These are phyloP conservation scores for Amblyteles armatorius DNA, from an alignment of 2,888 invertebrate species.

Conservation along the genomic window DNA sequence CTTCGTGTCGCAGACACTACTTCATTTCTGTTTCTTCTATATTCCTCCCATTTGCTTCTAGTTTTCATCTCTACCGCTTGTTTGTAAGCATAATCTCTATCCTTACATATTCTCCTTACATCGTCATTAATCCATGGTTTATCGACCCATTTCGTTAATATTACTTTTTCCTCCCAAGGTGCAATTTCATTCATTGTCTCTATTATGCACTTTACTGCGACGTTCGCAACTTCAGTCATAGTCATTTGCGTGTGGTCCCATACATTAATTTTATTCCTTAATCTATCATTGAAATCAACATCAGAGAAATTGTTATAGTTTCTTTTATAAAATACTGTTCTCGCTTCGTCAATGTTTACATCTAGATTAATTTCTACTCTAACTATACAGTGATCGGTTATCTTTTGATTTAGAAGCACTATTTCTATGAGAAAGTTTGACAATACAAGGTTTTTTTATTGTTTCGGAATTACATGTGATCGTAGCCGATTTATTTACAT, in stretches of 20 bases:
- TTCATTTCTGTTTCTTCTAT: slow-evolving; percentile 26
- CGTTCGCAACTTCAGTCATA: slow-evolving; percentile 6
- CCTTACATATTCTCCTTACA: not conserved
- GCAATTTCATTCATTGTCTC: slow-evolving; percentile 23
- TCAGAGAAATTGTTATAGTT: slow-evolving; percentile 20
- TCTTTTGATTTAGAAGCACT: slow-evolving; percentile 28
- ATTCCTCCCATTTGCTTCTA: not conserved
- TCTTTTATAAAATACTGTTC: slow-evolving; percentile 18
- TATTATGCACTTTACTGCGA: not conserved
- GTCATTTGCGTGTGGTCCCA: not conserved
- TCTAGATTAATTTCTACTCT: not conserved
- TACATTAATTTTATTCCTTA: slow-evolving; percentile 12
- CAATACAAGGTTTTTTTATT: slow-evolving; percentile 52
- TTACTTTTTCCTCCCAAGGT: slow-evolving; percentile 25
- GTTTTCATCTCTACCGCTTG: not conserved
- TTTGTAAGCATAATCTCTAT: slow-evolving; percentile 23
- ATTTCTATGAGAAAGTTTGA: slow-evolving; percentile 40
- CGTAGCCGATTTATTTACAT: slow-evolving; percentile 38
- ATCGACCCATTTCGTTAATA: slow-evolving; percentile 2
- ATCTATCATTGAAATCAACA: slow-evolving; percentile 11
- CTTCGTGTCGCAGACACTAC: slow-evolving; percentile 15
- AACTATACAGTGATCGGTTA: slow-evolving; percentile 47
- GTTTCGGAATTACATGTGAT: slow-evolving; percentile 27
- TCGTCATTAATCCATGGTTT: slow-evolving; percentile 32
- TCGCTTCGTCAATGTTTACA: not conserved